Percentiles rank a stretch among this genome's conserved stretches.
Evolutionary conservation across 2,797 vertebrate species (phyloP).

Genomic region (Danio albolineatus): DNA sequence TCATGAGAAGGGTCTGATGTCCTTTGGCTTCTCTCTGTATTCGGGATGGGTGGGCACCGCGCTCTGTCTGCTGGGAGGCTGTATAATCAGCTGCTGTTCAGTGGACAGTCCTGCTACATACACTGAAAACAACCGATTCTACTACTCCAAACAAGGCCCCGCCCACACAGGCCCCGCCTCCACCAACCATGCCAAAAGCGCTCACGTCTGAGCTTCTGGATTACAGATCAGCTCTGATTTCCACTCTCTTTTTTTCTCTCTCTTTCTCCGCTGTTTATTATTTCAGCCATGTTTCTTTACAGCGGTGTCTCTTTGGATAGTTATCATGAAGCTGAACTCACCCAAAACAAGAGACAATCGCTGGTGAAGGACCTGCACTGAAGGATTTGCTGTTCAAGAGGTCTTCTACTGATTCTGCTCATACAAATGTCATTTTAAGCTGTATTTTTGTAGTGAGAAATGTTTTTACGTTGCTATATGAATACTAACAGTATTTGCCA

Average conservation of each 20-base stretch:
- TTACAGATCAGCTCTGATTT: conserved; percentile 30
- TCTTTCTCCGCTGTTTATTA: conserved; percentile 5
- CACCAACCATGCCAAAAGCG: conserved; percentile 93
- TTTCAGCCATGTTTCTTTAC: conserved; percentile 43
- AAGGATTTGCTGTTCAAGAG: conserved; percentile 35
- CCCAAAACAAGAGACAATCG: conserved; percentile 47
- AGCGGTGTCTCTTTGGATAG: conserved; percentile 54
- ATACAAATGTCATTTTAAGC: conserved; percentile 14
- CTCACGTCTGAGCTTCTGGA: conserved; percentile 84
- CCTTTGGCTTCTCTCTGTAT: conserved; percentile 95
- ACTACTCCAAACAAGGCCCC: conserved; percentile 86
- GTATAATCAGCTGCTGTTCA: conserved; percentile 87
- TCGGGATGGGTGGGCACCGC: conserved; percentile 92
- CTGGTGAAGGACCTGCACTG: conserved; percentile 2
- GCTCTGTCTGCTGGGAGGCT: conserved; percentile 88
- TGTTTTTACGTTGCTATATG: conserved; percentile 6
- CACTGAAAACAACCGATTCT: conserved; percentile 92
- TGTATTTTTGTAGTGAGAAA: conserved; percentile 26
- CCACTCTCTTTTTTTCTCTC: background rate
- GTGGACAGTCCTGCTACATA: conserved; percentile 83
- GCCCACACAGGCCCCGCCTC: conserved; percentile 70
- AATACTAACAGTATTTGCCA: conserved; percentile 46
- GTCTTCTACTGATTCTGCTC: conserved; percentile 24
- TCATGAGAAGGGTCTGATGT: conserved; percentile 87
- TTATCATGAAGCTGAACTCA: conserved; percentile 54